Conservation (phyloP, 2,113 vertebrate genomes). For the Conger conger region DNA sequence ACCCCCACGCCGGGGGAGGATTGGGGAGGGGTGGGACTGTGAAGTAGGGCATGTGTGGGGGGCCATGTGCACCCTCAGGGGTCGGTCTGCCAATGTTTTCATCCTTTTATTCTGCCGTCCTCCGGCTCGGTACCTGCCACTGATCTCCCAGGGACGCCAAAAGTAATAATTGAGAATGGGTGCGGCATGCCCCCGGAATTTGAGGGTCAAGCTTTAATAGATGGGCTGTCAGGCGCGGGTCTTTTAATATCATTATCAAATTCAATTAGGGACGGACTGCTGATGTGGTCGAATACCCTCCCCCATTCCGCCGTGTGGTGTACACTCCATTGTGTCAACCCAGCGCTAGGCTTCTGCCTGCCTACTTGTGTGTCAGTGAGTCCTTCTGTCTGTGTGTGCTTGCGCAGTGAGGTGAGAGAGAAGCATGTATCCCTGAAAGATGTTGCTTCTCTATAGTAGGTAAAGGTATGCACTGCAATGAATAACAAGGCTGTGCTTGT, state of each 20-base stretch:
- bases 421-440: background rate
- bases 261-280: conserved; percentile 5
- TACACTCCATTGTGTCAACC: background rate
- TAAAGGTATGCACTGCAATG: background rate
- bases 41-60: background rate
- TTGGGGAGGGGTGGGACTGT: background rate
- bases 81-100: conserved; percentile 6
- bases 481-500: background rate
- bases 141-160: background rate
- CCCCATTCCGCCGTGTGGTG: background rate
- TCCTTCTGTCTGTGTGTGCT: background rate
- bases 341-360: background rate
- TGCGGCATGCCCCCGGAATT: conserved; percentile 6
- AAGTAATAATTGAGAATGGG: background rate
- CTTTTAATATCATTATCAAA: conserved; percentile 19
- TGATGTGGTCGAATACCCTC: background rate
- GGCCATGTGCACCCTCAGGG: background rate
- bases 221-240: conserved; percentile 19
- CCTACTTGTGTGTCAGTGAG: background rate
- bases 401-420: background rate
- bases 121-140: background rate
- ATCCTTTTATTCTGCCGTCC: background rate
- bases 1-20: background rate
- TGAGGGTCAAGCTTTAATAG: conserved; percentile 18
- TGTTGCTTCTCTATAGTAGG: background rate